Evolutionary conservation across 35 echinoderm and acorn worm species (phyloP).

Genomic region (Chiridota heheva): DNA sequence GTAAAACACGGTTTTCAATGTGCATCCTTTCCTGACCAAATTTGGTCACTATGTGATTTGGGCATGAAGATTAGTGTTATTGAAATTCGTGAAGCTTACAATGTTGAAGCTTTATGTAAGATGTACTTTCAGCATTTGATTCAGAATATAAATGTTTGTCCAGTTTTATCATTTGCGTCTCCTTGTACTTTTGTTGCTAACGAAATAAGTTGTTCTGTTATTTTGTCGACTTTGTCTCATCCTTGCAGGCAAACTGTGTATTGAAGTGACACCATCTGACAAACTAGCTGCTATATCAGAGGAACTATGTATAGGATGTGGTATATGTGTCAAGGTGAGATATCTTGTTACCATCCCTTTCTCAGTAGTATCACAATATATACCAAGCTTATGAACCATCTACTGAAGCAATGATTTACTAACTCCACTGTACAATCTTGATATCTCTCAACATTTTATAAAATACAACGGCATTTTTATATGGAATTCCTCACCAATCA

Average conservation of each 20-base stretch:
- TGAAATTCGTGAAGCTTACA: neutral
- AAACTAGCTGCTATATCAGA: slow-evolving; percentile 91
- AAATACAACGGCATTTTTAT: neutral
- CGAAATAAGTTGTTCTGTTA: no score
- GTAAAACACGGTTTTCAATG: no score
- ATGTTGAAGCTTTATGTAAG: neutral
- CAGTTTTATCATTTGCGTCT: neutral
- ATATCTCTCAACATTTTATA: neutral
- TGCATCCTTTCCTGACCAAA: no score
- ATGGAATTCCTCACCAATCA: neutral
- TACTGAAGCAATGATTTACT: neutral
- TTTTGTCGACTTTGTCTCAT: neutral
- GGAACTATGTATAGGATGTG: slow-evolving; percentile 94
- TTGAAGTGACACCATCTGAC: slow-evolving; percentile 78
- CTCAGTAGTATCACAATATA: neutral
- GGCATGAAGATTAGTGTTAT: neutral
- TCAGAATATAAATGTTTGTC: neutral
- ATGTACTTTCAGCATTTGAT: neutral
- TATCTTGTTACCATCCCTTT: neutral
- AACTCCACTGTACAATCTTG: neutral
- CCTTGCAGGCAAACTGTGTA: slow-evolving; percentile 84
- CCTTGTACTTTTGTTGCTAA: no score
- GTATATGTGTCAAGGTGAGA: slow-evolving; percentile 95
- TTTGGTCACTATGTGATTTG: neutral
- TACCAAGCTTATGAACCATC: neutral